Evolutionary conservation across 2,888 invertebrate genomes (phyloP).

Genomic region (Ennomos quercinarius): DNA sequence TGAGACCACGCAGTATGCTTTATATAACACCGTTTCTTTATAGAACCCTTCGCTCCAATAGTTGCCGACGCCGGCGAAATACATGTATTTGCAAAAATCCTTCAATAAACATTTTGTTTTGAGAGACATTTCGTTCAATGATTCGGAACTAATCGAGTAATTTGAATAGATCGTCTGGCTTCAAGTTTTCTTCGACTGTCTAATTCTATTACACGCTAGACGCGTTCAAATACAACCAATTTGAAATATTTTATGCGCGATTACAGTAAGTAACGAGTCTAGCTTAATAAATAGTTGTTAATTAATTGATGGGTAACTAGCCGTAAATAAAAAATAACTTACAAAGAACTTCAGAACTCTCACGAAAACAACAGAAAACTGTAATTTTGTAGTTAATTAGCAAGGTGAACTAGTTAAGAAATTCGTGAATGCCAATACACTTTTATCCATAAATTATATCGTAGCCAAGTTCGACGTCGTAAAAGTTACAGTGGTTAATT

Average conservation of each 20-base stretch:
- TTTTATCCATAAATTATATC: slow-evolving; percentile 34
- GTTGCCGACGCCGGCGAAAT: slow-evolving; percentile 69
- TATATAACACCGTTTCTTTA: slow-evolving; percentile 58
- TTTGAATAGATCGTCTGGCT: slow-evolving; percentile 27
- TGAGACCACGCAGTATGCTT: slow-evolving; percentile 58
- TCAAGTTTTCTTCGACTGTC: slow-evolving; percentile 5
- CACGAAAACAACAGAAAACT: slow-evolving; percentile 35
- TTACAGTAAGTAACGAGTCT: slow-evolving; percentile 2
- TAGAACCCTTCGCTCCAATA: slow-evolving; percentile 67
- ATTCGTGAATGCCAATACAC: slow-evolving; percentile 35
- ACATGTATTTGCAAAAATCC: slow-evolving; percentile 68
- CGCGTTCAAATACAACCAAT: slow-evolving; percentile 20
- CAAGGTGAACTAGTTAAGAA: slow-evolving; percentile 35
- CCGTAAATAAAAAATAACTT: slow-evolving; percentile 37
- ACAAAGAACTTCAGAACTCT: slow-evolving; percentile 23
- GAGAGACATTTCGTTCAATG: slow-evolving; percentile 50
- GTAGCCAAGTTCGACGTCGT: slow-evolving; percentile 41
- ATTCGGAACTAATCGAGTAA: slow-evolving; percentile 28
- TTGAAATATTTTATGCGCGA: slow-evolving; percentile 2
- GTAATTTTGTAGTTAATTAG: slow-evolving; percentile 46
- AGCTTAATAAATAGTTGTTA: slow-evolving; percentile 5
- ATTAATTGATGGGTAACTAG: slow-evolving; percentile 30
- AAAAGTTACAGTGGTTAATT: slow-evolving; percentile 43
- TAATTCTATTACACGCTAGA: slow-evolving; percentile 16
- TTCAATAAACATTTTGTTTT: slow-evolving; percentile 62